Base-by-base conservation (phyloP, 2,797 vertebrate genomes). In the Chelidonichthys spinosus region DNA sequence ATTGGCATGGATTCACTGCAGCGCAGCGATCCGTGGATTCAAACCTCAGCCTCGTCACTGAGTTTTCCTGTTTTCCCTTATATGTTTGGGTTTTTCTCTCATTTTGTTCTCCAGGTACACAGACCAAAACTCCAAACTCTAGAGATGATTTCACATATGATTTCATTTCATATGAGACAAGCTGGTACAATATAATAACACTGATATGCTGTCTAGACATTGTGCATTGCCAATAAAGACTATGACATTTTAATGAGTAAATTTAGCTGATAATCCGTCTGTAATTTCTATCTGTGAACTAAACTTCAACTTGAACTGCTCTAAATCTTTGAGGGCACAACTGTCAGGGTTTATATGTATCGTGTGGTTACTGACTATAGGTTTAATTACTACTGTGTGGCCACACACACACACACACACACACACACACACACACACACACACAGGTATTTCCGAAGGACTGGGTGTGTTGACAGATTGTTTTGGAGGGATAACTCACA, bases 391-490 rank as follows among this genome's bases (percentile, higher is more conserved):
- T 7, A 53, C 43, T 73, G 43, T 67, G 47, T 17, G 40, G 62
- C 17, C 32, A 58, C 44, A 63, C 69, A 25, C 25, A 25, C 25
- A 25, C 25, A 25, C 25, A 25, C 25, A 25, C 25, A 25, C 25
- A 25, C 25, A 25, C 25, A 25, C 25, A 25, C 25, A 25, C 25
- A 25, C 25, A 25, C 25, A 25, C 25, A 25, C 25, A 25, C 25
- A 25, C 25, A 25, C 25, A 25, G 25, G 25, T 25, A 25, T 25
- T 25, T 64, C 4, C 44, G 56, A 43, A 43, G n/a, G 63, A 50
- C 47, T 63, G 58, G 58, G 14, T 47, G 58, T 78, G 66, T 65
- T 67, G 50, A 75, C 10, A 37, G 43, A 75, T 50, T 46, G 72
- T 73, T 69, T 76, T 18, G 2, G 14, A 11, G 53, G 4, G 36